Percentiles rank a stretch among this genome's conserved stretches.
Evolutionary conservation across 2,113 vertebrate species (phyloP).

Genomic region (Melanotaenia duboulayi): DNA sequence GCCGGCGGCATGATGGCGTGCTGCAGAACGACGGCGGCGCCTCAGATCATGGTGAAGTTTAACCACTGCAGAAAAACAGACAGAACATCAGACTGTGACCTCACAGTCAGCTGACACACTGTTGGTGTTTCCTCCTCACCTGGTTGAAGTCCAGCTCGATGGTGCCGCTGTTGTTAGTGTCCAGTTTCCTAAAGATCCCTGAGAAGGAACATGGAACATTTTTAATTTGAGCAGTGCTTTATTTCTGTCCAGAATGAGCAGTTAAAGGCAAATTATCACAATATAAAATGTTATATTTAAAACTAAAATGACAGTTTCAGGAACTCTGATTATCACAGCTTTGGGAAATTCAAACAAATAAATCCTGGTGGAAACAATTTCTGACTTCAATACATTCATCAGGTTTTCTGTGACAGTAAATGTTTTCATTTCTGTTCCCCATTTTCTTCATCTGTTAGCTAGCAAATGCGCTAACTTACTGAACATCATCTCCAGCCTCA

Average conservation of each 20-base stretch:
- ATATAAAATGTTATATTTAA: too few species aligned
- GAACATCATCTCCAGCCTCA: conserved; percentile 90
- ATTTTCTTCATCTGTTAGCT: not conserved
- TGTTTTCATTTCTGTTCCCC: not conserved
- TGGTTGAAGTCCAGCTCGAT: conserved; percentile 74
- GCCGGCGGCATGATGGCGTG: conserved; percentile 2
- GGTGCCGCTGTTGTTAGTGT: conserved; percentile 54
- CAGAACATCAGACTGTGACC: not conserved
- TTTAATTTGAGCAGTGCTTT: too few species aligned
- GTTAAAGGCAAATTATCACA: too few species aligned
- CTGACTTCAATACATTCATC: too few species aligned
- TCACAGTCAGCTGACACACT: not conserved
- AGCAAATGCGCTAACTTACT: conserved; percentile 78
- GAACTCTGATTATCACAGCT: too few species aligned
- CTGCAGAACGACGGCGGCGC: too few species aligned
- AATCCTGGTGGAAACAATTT: too few species aligned
- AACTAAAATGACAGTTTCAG: too few species aligned
- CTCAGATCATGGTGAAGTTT: conserved; percentile 73
- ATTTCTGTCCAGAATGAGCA: too few species aligned
- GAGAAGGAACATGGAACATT: not conserved
- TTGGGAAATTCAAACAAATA: too few species aligned
- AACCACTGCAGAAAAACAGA: conserved; percentile 63
- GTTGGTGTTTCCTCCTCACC: conserved; percentile 49
- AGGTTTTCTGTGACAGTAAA: not conserved
- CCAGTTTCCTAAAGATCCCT: conserved; percentile 76